Percentiles rank a stretch among this genome's conserved stretches.
Conservation (phyloP, 2,888 invertebrate genomes). For the Seira musarum region DNA sequence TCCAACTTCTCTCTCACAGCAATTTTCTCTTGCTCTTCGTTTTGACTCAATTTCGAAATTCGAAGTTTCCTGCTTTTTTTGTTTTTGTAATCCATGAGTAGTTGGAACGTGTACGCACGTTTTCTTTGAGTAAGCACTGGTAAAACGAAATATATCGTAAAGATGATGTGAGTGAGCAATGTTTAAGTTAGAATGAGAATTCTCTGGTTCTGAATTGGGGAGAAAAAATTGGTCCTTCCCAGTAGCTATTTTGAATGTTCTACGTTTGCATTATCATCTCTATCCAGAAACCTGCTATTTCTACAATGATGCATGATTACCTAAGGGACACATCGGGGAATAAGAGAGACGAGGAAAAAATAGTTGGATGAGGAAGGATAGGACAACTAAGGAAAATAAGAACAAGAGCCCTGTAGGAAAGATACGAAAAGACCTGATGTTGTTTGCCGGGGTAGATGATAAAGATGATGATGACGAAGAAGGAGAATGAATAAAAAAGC, state of each 20-base stretch:
- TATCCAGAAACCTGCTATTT: constrained; percentile 54
- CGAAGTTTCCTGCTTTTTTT: not conserved
- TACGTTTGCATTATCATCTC: constrained; percentile 3
- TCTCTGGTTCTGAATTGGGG: constrained; percentile 26
- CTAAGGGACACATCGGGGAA: constrained; percentile 61
- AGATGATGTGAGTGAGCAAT: constrained; percentile 6
- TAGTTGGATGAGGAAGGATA: constrained; percentile 34
- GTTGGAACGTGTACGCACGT: constrained; percentile 52
- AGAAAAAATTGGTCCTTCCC: constrained; percentile 55
- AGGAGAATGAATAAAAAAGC: constrained; percentile 56
- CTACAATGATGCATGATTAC: constrained; percentile 61
- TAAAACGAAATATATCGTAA: constrained; percentile 28
- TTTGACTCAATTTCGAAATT: constrained; percentile 5
- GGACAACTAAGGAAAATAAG: constrained; percentile 41
- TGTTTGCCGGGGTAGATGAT: constrained; percentile 30
- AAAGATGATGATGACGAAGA: constrained; percentile 35
- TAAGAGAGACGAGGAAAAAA: constrained; percentile 31
- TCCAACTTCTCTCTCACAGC: constrained; percentile 30
- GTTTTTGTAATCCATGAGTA: not conserved
- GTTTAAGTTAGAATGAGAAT: constrained; percentile 21
- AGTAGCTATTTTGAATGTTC: constrained; percentile 60
- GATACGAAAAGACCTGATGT: constrained; percentile 29
- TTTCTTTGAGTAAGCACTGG: constrained; percentile 27
- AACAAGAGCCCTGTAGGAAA: constrained; percentile 28
- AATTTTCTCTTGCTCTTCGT: not conserved